Evolutionary conservation across 2,888 invertebrate genomes (phyloP), one percentile per base, ranked within the genome.

Genomic region (Desoria tigrina): DNA sequence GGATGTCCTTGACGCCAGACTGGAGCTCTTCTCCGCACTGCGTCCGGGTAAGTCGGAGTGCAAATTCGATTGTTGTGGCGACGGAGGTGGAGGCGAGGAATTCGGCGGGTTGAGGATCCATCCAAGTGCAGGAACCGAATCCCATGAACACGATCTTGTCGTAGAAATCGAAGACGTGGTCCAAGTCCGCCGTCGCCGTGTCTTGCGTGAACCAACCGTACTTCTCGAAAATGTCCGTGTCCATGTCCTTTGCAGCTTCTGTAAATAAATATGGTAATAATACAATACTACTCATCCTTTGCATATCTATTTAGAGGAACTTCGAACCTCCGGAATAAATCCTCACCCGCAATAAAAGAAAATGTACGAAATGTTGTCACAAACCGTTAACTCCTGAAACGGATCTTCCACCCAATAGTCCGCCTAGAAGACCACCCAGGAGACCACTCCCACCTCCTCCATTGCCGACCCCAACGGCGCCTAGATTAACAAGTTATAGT

Each of bases 111-210:
- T 14, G 11, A 21, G 49, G 49, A 49, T 49, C 21, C 7, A n/a
- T 7, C 49, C 49, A 49, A 18, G 49, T 14, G 21, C 49, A 49
- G n/a, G 49, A 49, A 7, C 49, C 49, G 49, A n/a, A 49, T 7
- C 49, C 49, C 49, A 49, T 49, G 49, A 49, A 49, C 11, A 49
- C 49, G 49, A 49, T n/a, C n/a, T n/a, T n/a, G n/a, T n/a, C n/a
- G n/a, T n/a, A n/a, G n/a, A n/a, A n/a, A n/a, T n/a, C n/a, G n/a
- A n/a, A 11, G 16, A 39, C 16, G 11, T 49, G 11, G 18, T 49
- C 49, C 49, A 49, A 11, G 18, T 49, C 49, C 21, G 49, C 14
- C 14, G 49, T n/a, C 18, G 49, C 11, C 11, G 21, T 49, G 49
- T 49, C 49, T 49, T 49, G 49, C 14, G 49, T 49, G 11, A 49